Evolutionary conservation across 1,140 invertebrate genomes (phyloP).

Genomic region (Hylyphantes graminicola): DNA sequence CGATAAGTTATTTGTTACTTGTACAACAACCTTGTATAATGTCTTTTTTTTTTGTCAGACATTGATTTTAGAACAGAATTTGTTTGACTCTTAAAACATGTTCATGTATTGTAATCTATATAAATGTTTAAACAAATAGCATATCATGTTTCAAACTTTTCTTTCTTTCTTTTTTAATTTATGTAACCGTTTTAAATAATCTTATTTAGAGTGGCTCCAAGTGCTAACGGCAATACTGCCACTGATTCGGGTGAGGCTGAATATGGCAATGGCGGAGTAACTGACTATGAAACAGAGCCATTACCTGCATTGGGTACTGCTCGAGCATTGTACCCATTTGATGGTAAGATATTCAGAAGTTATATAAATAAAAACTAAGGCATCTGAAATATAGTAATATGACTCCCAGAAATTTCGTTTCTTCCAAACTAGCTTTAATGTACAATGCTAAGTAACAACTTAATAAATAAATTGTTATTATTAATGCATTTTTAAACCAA

Average conservation of each 20-base stretch:
- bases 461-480: no score
- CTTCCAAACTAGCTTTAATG: no score
- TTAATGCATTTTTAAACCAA: no score
- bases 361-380: background rate
- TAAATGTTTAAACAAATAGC: background rate
- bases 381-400: background rate
- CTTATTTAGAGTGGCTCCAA: conserved; percentile 70
- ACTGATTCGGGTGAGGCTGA: conserved; percentile 62
- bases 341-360: conserved; percentile 76
- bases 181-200: background rate
- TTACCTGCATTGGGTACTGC: conserved; percentile 78
- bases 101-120: no score
- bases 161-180: background rate
- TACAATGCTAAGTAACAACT: no score
- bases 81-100: no score
- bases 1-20: no score
- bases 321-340: conserved; percentile 95
- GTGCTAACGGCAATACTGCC: conserved; percentile 68
- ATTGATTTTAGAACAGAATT: no score
- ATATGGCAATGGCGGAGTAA: conserved; percentile 63
- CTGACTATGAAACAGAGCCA: conserved; percentile 67
- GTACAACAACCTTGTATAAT: no score
- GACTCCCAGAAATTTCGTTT: no score
- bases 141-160: background rate
- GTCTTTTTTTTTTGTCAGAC: no score